Evolutionary conservation across 2,797 vertebrate genomes (phyloP).

Genomic region (Pipistrellus pygmaeus): DNA sequence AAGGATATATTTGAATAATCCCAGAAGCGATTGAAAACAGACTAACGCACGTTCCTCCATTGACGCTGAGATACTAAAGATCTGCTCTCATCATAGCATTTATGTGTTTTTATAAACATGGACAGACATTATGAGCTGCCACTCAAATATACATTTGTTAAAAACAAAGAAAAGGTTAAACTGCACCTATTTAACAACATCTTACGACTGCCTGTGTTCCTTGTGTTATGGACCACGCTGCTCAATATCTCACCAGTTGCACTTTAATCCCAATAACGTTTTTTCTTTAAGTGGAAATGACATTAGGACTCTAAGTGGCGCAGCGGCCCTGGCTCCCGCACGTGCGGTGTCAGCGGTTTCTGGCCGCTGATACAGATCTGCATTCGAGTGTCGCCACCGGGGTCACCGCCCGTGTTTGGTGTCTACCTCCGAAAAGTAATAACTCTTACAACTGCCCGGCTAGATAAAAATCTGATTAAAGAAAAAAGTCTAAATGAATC

Average conservation of each 20-base stretch:
- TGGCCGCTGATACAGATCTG: constrained; percentile 79
- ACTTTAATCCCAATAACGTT: constrained; percentile 82
- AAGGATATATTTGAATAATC: constrained; percentile 71
- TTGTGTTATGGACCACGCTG: constrained; percentile 75
- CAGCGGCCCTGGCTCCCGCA: constrained; percentile 56
- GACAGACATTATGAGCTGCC: constrained; percentile 70
- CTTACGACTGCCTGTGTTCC: constrained; percentile 69
- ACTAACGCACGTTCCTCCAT: constrained; percentile 57
- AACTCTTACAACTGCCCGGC: constrained; percentile 84
- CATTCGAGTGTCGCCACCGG: constrained; percentile 72
- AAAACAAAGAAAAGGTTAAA: constrained; percentile 79
- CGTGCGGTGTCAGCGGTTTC: constrained; percentile 73
- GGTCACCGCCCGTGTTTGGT: constrained; percentile 80
- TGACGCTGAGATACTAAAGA: constrained; percentile 9
- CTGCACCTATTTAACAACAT: constrained; percentile 78
- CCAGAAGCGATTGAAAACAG: constrained; percentile 67
- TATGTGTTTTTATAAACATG: constrained; percentile 77
- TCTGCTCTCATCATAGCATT: constrained; percentile 47
- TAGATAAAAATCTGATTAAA: constrained; percentile 84
- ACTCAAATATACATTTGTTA: constrained; percentile 75
- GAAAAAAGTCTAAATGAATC: constrained; percentile 78
- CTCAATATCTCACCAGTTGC: constrained; percentile 77
- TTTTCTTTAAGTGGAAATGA: constrained; percentile 83
- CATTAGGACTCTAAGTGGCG: constrained; percentile 81
- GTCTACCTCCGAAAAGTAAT: constrained; percentile 84